Base-by-base conservation (phyloP, 2,888 invertebrate species). In the Cetonia aurata region DNA sequence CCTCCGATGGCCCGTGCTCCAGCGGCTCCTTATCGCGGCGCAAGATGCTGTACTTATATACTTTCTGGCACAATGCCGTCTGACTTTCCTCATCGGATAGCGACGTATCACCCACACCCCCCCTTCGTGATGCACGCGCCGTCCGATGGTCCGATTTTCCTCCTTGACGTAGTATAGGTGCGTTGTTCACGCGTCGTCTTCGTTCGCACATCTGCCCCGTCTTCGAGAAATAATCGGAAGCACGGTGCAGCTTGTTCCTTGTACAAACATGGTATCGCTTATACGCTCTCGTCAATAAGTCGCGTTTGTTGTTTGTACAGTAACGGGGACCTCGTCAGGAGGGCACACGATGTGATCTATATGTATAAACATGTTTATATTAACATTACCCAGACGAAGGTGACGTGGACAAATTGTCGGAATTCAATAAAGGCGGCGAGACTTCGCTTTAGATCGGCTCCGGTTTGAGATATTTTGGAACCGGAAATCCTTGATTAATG, bases 11-110 rank as follows among this genome's bases (percentile, higher is more conserved):
- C 75, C 74, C 74, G 74, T 75, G 75, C 75, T 69, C 25, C 50
- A 12, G 52, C 9, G 62, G 25, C 69, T 65, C 41, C 69, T 71
- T 69, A 42, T 56, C 72, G 25, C 25, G 46, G 74, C 72, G 73
- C 70, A 74, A 75, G 75, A 74, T 69, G 73, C 73, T 71, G 70
- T 37, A 66, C 62, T 56, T 37, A 19, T 59, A 9, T 62, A 31
- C 62, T 44, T 50, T 37, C 33, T 15, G 17, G 57, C 25, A 75
- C 75, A 73, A 73, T 74, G 70, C 74, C 74, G 75, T 75, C 75
- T 75, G 72, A 65, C 62, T 65, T 71, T 71, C 67, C 50, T 68
- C 46, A 37, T 37, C 37, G 41, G 46, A 53, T 42, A 66, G 62
- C 52, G 55, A 50, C 52, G 55, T 70, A 37, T 60, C 70, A 17